Base-by-base conservation (phyloP, 64 coral and sea anemone genomes). In the Exaiptasia diaphana region DNA sequence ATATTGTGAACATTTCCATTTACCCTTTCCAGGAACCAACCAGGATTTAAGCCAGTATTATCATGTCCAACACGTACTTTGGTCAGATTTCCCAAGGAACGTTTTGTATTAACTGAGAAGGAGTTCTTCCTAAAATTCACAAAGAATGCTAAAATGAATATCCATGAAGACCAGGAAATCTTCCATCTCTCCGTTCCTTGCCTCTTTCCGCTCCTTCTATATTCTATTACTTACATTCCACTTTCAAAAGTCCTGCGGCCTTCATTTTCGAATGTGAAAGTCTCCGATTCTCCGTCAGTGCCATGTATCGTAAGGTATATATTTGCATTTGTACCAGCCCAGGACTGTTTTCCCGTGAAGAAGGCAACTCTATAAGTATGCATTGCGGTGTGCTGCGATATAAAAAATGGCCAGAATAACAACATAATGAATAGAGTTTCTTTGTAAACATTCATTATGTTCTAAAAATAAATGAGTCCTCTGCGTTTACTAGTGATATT, bases 281-380 rank as follows among this genome's bases (percentile, higher is more conserved):
- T 72, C 17, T 57, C 72, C 11, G 83, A 64, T 37, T 86, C 83
- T 2, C 28, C 41, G 8, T 86, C 63, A 12, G 72, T 74, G 23
- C 83, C 83, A 67, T 67, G 77, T 67, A 86, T 53, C 55, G 83
- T 86, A 48, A 86, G 60, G 50, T 71, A 56, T 6, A 86, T 72
- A 40, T 86, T 86, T 36, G 83, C 83, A 28, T 86, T 72, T 71
- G 83, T 86, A 27, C 83, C 83, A 86, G 83, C 72, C 37, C 83
- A 71, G 71, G 71, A 86, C 32, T 64, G 60, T 54, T 86, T 28
- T 5, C 83, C 83, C 4, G 83, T 86, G 72, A 64, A 86, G 14
- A 74, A 77, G 4, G 55, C 48, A 12, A 86, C 63, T 13, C 71
- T 77, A 57, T 86, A 86, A 12, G 63, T 61, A 22, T 56, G 46